phyloP scores from a whole-genome alignment of 1,140 invertebrate species.

The Anadara kagoshimensis region DNA sequence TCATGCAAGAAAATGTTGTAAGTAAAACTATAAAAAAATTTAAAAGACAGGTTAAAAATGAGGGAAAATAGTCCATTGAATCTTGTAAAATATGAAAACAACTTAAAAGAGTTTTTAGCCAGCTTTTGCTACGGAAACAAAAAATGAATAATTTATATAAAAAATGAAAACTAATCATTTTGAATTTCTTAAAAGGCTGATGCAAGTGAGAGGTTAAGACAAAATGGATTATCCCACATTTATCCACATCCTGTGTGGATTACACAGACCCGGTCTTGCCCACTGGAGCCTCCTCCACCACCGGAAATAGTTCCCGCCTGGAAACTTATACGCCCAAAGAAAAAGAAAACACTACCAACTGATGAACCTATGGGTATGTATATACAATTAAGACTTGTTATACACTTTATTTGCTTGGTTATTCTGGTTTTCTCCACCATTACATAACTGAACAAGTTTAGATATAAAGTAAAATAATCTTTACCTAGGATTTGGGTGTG shows the following conservation, averaged over 20 bases:
- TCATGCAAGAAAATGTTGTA: too few species aligned
- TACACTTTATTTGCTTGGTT: background rate
- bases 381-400: background rate
- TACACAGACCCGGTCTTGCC: slow-evolving; percentile 69
- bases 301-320: slow-evolving; percentile 70
- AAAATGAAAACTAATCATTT: too few species aligned
- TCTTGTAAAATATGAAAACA: too few species aligned
- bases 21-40: too few species aligned
- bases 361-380: slow-evolving; percentile 70
- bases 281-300: slow-evolving; percentile 70
- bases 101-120: too few species aligned
- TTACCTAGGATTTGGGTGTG: background rate
- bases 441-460: background rate
- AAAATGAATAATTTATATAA: too few species aligned
- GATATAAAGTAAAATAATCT: background rate
- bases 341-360: slow-evolving; percentile 66
- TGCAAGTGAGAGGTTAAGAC: slow-evolving; percentile 69
- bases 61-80: too few species aligned
- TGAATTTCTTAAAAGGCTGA: too few species aligned
- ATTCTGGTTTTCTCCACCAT: background rate
- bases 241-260: slow-evolving; percentile 72
- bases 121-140: too few species aligned
- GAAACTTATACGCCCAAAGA: slow-evolving; percentile 73
- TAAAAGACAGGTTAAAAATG: too few species aligned
- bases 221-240: slow-evolving; percentile 69